Evolutionary conservation across 2,888 invertebrate species (phyloP).

Genomic region (Sicus ferrugineus): DNA sequence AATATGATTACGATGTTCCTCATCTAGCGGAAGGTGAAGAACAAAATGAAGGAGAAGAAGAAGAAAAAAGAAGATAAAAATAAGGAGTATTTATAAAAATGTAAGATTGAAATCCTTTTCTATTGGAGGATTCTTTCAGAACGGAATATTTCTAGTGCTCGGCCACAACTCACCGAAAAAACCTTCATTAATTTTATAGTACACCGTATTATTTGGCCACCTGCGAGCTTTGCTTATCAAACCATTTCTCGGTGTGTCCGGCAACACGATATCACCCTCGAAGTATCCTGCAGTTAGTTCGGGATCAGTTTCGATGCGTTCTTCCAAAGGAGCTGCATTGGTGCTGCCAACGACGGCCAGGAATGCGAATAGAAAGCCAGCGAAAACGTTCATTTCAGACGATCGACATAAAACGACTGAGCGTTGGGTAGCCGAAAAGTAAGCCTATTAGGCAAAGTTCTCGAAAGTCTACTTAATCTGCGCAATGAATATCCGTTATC

Average conservation of each 20-base stretch:
- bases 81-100: too few species aligned
- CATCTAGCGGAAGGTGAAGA: too few species aligned
- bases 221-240: slow-evolving; percentile 66
- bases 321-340: neutral
- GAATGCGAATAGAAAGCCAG: neutral
- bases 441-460: too few species aligned
- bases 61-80: neutral
- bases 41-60: neutral
- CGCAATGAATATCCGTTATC: too few species aligned
- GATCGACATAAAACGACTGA: too few species aligned
- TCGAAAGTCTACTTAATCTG: too few species aligned
- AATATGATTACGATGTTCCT: slow-evolving; percentile 69
- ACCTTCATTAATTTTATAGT: slow-evolving; percentile 69
- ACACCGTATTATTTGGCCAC: slow-evolving; percentile 74
- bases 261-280: slow-evolving; percentile 78
- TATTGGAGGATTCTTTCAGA: too few species aligned
- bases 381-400: slow-evolving; percentile 31
- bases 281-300: slow-evolving; percentile 77
- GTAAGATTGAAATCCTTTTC: neutral
- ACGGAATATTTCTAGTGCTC: neutral
- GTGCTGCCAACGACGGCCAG: neutral
- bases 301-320: slow-evolving; percentile 66
- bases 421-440: too few species aligned
- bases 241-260: slow-evolving; percentile 68
- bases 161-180: neutral